A percentile compares a stretch with the other conserved stretches of the same genome.
phyloP scores from a whole-genome alignment of 2,888 invertebrate species.

The Branchellion lobata region DNA sequence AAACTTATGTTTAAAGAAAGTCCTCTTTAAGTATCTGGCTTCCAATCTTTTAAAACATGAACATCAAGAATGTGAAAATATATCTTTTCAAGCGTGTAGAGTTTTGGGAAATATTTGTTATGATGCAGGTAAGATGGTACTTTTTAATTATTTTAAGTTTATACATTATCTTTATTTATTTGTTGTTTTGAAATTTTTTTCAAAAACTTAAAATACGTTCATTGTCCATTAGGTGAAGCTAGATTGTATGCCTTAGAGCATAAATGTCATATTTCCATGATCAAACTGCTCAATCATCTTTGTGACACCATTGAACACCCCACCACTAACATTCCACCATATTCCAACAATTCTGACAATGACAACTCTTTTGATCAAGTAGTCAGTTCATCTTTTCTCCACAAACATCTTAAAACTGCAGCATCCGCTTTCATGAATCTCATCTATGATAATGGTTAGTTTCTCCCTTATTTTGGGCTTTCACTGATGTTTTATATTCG shows the following conservation, averaged over 20 bases:
- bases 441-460: conserved; percentile 24
- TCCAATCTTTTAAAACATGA: not conserved
- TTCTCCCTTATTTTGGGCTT: too few relatives aligned
- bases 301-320: not conserved
- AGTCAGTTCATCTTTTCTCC: not conserved
- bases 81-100: conserved; percentile 38
- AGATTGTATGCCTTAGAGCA: conserved; percentile 11
- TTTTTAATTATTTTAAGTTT: not conserved
- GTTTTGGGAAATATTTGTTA: conserved; percentile 36
- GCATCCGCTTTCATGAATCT: conserved; percentile 24
- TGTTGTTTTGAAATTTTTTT: not conserved
- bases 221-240: conserved; percentile 11
- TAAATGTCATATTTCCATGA: not conserved
- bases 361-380: not conserved
- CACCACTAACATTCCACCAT: not conserved
- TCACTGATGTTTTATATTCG: too few relatives aligned
- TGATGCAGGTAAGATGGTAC: conserved; percentile 14
- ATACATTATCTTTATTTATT: not conserved
- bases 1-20: conserved; percentile 16
- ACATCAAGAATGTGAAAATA: not conserved
- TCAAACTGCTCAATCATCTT: conserved; percentile 4
- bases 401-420: conserved; percentile 27
- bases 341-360: not conserved
- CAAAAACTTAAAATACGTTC: too few relatives aligned
- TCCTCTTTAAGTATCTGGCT: not conserved